These are phyloP conservation scores for Chrysopilus asiliformis DNA, from an alignment of 2,888 invertebrate genomes.

Conservation along the genomic window DNA sequence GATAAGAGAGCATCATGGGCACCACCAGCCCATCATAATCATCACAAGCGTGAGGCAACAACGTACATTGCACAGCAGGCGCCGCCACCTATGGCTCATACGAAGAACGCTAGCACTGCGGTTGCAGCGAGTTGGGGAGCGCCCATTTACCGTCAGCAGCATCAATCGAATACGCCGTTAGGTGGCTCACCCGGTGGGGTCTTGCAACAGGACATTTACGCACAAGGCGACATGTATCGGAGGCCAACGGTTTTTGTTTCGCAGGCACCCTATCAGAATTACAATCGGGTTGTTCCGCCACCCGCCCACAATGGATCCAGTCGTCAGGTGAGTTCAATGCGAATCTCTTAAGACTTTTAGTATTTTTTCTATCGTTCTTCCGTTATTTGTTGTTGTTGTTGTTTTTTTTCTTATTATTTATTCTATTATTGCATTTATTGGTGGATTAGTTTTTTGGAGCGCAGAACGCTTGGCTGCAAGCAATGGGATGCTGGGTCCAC, in stretches of 20 bases:
- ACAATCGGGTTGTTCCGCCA: constrained; percentile 35
- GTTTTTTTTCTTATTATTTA: constrained; percentile 2
- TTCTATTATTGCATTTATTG: constrained; percentile 26
- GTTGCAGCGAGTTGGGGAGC: constrained; percentile 26
- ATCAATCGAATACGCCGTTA: constrained; percentile 39
- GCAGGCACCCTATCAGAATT: constrained; percentile 34
- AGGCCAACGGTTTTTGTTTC: constrained; percentile 57
- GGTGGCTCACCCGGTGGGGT: constrained; percentile 35
- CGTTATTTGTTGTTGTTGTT: constrained; percentile 1
- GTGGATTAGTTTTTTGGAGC: too few relatives aligned
- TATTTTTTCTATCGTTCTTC: background rate
- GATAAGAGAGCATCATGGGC: constrained; percentile 38
- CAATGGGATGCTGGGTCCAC: too few relatives aligned
- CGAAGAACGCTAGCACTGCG: constrained; percentile 31
- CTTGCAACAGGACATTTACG: constrained; percentile 33
- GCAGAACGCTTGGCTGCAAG: too few relatives aligned
- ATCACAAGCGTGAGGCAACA: constrained; percentile 33
- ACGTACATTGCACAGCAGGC: constrained; percentile 20
- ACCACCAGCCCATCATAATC: constrained; percentile 35
- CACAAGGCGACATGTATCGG: constrained; percentile 46
- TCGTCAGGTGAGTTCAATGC: constrained; percentile 32
- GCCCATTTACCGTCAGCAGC: constrained; percentile 35
- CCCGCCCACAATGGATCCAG: constrained; percentile 37
- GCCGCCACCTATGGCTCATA: constrained; percentile 36
- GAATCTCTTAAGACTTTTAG: background rate